These are phyloP conservation scores for Tinamus guttatus DNA, from an alignment of 2,113 vertebrate species.

Conservation along the genomic window DNA sequence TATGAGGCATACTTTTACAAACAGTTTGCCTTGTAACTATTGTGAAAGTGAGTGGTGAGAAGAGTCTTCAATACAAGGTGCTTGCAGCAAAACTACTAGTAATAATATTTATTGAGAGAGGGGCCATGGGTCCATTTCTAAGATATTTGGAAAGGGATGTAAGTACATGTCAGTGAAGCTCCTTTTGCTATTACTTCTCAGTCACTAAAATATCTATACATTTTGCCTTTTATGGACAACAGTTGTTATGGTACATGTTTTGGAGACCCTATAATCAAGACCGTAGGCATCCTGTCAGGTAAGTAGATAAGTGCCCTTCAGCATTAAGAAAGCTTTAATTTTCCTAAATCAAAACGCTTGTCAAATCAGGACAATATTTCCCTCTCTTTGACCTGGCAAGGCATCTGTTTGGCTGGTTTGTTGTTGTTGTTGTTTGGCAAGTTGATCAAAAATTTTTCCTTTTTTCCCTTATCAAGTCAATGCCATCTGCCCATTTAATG, in stretches of 20 bases:
- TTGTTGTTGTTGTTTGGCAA: too few species aligned
- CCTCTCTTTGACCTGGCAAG: background rate
- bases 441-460: background rate
- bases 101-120: background rate
- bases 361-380: background rate
- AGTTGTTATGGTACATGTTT: background rate
- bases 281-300: background rate
- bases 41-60: background rate
- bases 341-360: background rate
- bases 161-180: background rate
- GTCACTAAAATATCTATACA: background rate
- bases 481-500: background rate
- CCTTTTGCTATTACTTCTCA: background rate
- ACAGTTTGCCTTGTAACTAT: background rate
- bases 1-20: background rate
- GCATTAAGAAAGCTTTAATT: background rate
- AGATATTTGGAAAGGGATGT: background rate
- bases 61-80: background rate
- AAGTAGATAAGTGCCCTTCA: background rate
- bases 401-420: too few species aligned
- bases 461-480: background rate
- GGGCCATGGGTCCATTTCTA: background rate
- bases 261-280: rapidly evolving
- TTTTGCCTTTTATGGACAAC: background rate
- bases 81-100: background rate